Percentiles rank a stretch among this genome's conserved stretches.
phyloP scores from a whole-genome alignment of 2,888 invertebrate genomes.

The Charanyca ferruginea region DNA sequence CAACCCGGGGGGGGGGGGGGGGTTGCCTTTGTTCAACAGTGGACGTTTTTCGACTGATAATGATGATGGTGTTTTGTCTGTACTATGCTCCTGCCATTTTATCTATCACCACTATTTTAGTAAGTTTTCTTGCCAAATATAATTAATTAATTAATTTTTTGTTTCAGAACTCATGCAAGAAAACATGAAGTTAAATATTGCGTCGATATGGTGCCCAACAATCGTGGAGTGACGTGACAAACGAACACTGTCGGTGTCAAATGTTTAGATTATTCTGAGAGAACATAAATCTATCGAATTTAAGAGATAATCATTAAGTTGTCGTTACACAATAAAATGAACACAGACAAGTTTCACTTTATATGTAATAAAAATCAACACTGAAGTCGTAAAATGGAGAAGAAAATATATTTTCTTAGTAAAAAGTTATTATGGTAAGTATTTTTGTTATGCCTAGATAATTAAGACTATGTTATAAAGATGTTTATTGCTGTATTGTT shows the following conservation, averaged over 20 bases:
- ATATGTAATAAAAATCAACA: conserved; percentile 63
- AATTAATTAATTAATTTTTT: conserved; percentile 37
- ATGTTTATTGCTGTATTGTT: conserved; percentile 3
- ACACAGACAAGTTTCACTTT: conserved; percentile 67
- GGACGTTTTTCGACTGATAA: too few species aligned
- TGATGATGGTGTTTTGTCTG: too few species aligned
- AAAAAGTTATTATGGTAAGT: conserved; percentile 81
- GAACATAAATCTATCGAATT: conserved; percentile 41
- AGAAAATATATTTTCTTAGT: conserved; percentile 69
- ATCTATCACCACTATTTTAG: too few species aligned
- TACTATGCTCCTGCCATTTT: too few species aligned
- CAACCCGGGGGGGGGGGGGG: too few species aligned
- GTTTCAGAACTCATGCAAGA: conserved; percentile 66
- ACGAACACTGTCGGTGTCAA: conserved; percentile 24
- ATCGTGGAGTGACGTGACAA: conserved; percentile 67
- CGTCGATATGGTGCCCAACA: conserved; percentile 58
- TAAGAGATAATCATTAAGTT: conserved; percentile 50
- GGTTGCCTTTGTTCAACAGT: too few species aligned
- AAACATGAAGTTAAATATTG: conserved; percentile 49
- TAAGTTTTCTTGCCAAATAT: too few species aligned
- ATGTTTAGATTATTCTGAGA: conserved; percentile 29
- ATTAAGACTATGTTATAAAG: neutral
- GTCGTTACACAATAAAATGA: conserved; percentile 73
- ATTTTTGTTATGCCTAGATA: conserved; percentile 14
- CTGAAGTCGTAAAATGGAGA: conserved; percentile 81